Conservation (phyloP, 92 coral and sea anemone species). For the Bergia puertoricense region DNA sequence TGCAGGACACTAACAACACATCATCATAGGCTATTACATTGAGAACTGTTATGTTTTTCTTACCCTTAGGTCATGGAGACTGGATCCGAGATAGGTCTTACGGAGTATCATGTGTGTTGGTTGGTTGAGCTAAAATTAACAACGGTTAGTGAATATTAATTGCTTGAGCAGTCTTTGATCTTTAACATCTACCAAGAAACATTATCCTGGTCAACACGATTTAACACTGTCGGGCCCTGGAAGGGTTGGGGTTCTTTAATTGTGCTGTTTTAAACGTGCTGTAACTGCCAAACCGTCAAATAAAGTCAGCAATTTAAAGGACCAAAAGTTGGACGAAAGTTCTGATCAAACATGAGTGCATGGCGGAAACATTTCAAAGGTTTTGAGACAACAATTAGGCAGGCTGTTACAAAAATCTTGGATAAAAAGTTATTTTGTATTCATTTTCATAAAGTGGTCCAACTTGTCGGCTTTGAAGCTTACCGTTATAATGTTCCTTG, state of each 20-base stretch:
- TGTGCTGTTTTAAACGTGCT: too few species aligned
- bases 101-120: slow-evolving; percentile 66
- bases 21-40: not conserved
- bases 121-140: slow-evolving; percentile 63
- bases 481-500: slow-evolving; percentile 78
- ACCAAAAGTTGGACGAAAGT: too few species aligned
- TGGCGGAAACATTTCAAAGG: too few species aligned
- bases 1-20: not conserved
- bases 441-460: not conserved
- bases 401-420: not conserved
- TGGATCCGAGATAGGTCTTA: slow-evolving; percentile 60
- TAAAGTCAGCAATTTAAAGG: too few species aligned
- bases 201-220: too few species aligned
- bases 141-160: too few species aligned
- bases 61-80: slow-evolving; percentile 43
- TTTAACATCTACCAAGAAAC: too few species aligned
- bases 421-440: not conserved
- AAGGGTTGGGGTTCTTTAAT: too few species aligned
- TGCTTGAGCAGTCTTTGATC: not conserved
- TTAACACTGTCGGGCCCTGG: too few species aligned
- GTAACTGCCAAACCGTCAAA: too few species aligned
- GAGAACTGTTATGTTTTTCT: not conserved
- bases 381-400: not conserved
- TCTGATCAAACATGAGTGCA: too few species aligned
- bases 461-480: not conserved